A percentile compares a stretch with the other conserved stretches of the same genome.
Evolutionary conservation across 1,140 invertebrate genomes (phyloP).

Genomic region (Mamestra configurata): DNA sequence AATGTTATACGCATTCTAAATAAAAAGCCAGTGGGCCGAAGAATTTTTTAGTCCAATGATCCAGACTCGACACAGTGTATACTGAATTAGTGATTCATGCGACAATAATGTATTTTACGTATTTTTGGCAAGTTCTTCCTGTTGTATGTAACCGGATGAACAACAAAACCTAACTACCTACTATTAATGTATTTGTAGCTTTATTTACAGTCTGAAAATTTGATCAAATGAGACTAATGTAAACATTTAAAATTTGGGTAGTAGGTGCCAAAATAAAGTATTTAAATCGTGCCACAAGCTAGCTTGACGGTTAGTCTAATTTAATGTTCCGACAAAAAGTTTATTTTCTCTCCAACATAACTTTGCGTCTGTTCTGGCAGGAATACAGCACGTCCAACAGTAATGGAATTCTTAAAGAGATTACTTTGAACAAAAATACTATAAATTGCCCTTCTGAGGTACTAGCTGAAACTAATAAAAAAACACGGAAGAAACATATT

Average conservation of each 20-base stretch:
- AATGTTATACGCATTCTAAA: neutral
- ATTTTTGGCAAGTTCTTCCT: neutral
- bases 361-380: neutral
- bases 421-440: constrained; percentile 5
- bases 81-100: constrained; percentile 11
- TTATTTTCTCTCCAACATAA: constrained; percentile 12
- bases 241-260: constrained; percentile 13
- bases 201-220: neutral
- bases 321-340: constrained; percentile 18
- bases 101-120: neutral
- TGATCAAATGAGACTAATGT: constrained; percentile 9
- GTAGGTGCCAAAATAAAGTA: constrained; percentile 30
- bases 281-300: neutral
- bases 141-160: neutral
- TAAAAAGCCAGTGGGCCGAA: neutral
- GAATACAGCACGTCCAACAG: neutral
- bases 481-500: neutral
- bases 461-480: neutral
- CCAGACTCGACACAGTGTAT: neutral
- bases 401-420: constrained; percentile 26
- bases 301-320: neutral
- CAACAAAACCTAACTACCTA: neutral
- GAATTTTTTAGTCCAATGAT: neutral
- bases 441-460: neutral
- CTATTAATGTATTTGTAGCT: constrained; percentile 6